Base-by-base conservation (phyloP, 2,888 invertebrate species). In the Apotomis capreana region DNA sequence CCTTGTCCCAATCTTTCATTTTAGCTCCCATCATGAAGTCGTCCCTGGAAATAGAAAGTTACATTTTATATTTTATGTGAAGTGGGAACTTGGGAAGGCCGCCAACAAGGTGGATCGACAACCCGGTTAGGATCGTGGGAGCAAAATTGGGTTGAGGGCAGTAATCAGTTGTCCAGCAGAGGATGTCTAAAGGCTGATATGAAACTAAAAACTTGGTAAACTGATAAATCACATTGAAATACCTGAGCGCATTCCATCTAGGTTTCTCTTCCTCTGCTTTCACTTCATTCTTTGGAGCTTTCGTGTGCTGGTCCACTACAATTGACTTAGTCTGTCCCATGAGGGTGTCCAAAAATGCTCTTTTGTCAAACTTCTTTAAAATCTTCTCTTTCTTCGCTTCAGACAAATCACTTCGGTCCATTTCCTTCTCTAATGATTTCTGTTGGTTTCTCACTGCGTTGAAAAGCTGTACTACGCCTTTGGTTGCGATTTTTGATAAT, bases 1-100 rank as follows among this genome's bases (percentile, higher is more conserved):
- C 95, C 87, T 97, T 97, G 84, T 98, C 97, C 98, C 98, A 98
- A 88, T 98, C 97, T 90, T 97, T 98, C 90, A 98, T 95, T 89
- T 96, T 96, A 46, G 96, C 96, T 76, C 96, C 97, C 94, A 97
- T 96, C 95, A 97, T 97, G 84, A 97, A 98, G 88, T 98, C 97
- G 82, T 98, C 97, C 76, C 96, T 94, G 83, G 92, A 91, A 84
- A 94, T 88, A 81, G 80, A 40, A 67, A 46, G 36, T 10, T 4
- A n/a, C 5, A 36, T 64, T 15, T 15, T 1, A 15, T 26, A 26
- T 26, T 26, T 26, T 26, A 26, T 26, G 26, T n/a, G n/a, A n/a
- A n/a, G n/a, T n/a, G n/a, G n/a, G n/a, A n/a, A n/a, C n/a, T n/a
- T n/a, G n/a, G 15, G 15, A 15, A 15, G 15, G 15, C 15, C 15